Percentiles rank a stretch among this genome's conserved stretches.
These are phyloP conservation scores for Cryptotis parvus DNA, from an alignment of 2,113 vertebrate species.

Conservation along the genomic window DNA sequence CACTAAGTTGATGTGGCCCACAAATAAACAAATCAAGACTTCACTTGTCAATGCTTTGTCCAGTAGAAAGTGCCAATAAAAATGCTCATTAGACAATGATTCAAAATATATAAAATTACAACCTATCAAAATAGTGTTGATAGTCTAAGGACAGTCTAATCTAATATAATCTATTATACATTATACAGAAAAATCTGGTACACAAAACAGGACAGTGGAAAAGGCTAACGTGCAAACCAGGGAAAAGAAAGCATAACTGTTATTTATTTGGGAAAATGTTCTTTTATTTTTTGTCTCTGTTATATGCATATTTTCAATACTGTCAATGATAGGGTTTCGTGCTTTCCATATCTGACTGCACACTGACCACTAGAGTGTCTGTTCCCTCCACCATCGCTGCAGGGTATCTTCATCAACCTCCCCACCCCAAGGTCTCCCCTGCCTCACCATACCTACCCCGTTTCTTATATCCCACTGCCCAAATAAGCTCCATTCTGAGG, in stretches of 20 bases:
- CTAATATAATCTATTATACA: rapidly evolving
- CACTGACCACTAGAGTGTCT: no score
- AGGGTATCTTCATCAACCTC: no score
- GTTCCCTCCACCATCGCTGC: no score
- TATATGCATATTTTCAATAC: no score
- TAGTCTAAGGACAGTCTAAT: neutral
- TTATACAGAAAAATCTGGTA: neutral
- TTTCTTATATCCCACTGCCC: no score
- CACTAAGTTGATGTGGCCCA: no score
- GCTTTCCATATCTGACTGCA: neutral
- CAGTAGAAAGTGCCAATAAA: neutral
- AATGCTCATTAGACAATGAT: neutral
- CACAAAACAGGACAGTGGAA: neutral
- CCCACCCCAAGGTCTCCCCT: no score
- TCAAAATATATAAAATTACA: neutral
- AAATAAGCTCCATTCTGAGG: no score
- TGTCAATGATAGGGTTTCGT: neutral
- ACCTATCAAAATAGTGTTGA: neutral
- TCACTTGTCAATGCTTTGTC: neutral
- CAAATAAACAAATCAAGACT: no score
- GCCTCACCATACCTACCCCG: no score
- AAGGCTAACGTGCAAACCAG: neutral
- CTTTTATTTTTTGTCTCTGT: no score
- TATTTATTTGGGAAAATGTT: neutral
- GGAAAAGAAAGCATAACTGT: neutral